Conservation (phyloP, 2,113 vertebrate species). For the Mesitornis unicolor region DNA sequence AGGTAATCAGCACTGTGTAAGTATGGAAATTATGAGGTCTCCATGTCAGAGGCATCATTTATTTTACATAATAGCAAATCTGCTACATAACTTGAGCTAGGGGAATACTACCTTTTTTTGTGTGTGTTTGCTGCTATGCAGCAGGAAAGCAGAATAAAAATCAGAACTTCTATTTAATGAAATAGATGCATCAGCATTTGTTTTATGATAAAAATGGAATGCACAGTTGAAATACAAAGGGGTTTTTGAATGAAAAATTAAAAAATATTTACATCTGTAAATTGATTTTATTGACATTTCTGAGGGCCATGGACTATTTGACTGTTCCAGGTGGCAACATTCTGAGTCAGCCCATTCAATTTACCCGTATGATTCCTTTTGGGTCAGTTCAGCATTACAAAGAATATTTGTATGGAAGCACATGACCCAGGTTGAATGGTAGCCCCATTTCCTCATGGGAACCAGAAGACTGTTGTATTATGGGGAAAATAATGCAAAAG, state of each 20-base stretch:
- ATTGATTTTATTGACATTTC: not conserved
- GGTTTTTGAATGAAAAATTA: not conserved
- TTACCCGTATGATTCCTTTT: not conserved
- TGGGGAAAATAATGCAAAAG: not conserved
- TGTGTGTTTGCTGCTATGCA: not conserved
- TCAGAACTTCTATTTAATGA: not conserved
- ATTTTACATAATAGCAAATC: not conserved
- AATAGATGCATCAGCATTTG: not conserved
- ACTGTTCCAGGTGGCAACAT: not conserved
- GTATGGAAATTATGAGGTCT: not conserved
- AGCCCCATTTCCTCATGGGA: not conserved
- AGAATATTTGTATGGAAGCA: not conserved
- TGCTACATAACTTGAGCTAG: not conserved
- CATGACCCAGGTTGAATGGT: not conserved
- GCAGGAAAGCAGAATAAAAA: not conserved
- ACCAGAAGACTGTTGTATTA: not conserved
- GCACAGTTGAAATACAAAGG: not conserved
- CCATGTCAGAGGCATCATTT: not conserved
- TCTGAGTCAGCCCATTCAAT: not conserved
- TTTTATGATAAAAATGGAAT: not conserved
- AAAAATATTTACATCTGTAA: not conserved
- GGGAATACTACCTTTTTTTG: not conserved
- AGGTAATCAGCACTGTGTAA: not conserved
- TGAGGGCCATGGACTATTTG: not conserved
- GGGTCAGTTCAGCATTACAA: not conserved